Base-by-base conservation (phyloP, 2,888 invertebrate species). In the Xestobium rufovillosum region DNA sequence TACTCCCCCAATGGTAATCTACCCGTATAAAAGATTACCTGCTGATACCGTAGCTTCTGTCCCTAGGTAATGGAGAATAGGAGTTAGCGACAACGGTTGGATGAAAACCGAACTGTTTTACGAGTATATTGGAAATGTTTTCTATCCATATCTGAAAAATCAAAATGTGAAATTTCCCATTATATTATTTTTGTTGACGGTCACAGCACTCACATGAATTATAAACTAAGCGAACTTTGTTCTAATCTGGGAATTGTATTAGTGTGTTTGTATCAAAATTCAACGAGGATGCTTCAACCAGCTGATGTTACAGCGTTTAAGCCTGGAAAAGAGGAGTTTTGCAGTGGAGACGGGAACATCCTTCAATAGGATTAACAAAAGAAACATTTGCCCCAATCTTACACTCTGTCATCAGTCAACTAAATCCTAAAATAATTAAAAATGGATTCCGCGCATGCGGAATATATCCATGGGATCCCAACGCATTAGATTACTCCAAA, bases 61-160 rank as follows among this genome's bases (percentile, higher is more conserved):
- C 36, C 60, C 60, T n/a, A 38, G 48, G 36, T 47, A 55, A 15
- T 65, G 61, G 63, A 58, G 61, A 2, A 48, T 63, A 10, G 63
- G 61, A 1, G 37, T 50, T 4, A 57, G 55, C 17, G 60, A 63
- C 6, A 58, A 50, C 34, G 65, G 65, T 3, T 65, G 63, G 63
- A 66, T 65, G 64, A 62, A 56, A 14, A 32, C 55, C 1, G 60
- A 62, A 25, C 15, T 60, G 6, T 66, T 66, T 43, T 54, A 51
- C 38, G 59, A 64, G 33, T 66, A 63, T 36, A 56, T 63, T 14
- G 36, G 33, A 14, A 45, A 45, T 31, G 36, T 48, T 26, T 64
- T 43, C 34, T 59, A 13, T 60, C 60, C 42, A 49, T 63, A 33
- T 59, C 39, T 62, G 38, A 51, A 52, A 4, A 46, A 45, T 37